Base-by-base conservation (phyloP, 2,888 invertebrate genomes). In the Leucophora obtusa region DNA sequence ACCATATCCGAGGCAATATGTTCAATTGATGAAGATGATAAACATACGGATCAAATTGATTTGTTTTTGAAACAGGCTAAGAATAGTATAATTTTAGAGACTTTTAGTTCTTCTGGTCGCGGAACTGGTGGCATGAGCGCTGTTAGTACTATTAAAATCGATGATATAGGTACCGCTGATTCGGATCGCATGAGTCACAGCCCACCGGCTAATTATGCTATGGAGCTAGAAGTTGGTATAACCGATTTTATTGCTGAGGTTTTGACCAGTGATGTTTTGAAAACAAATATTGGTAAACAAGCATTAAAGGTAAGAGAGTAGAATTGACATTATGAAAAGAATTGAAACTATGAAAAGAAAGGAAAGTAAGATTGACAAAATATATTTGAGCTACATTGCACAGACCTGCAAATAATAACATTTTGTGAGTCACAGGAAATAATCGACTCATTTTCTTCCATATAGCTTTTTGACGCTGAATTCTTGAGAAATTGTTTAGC, bases 1-100 rank as follows among this genome's bases (percentile, higher is more conserved):
- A 94, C 94, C 0, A 89, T 95, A 8, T 94, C 95, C 0, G 96
- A 96, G 89, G 94, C 95, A 0, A 91, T 96, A 14, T 96, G 96
- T 86, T 94, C 93, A 21, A 93, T 96, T 63, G 95, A 96, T 87
- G 95, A 95, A 85, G 94, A 95, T 78, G 93, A 95, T 86, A 95
- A 95, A 84, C 95, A 95, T 85, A 95, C 95, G 0, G 93, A 93
- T 80, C 94, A 95, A 86, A 94, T 96, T 60, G 92, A 93, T 11
- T 90, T 92, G 50, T 92, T 96, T 50, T 88, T 95, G 14, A 90
- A 91, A 10, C 92, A 92, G 83, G 91, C 92, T 1, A 91, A 91
- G 79, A 91, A 90, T 33, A 90, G 89, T 10, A 91, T 92, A 63
- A 92, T 91, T 74, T 91, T 91, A 0, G 87, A 87, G 63, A 84